Evolutionary conservation across 1,140 invertebrate genomes (phyloP).

Genomic region (Leptoteleia sp.): DNA sequence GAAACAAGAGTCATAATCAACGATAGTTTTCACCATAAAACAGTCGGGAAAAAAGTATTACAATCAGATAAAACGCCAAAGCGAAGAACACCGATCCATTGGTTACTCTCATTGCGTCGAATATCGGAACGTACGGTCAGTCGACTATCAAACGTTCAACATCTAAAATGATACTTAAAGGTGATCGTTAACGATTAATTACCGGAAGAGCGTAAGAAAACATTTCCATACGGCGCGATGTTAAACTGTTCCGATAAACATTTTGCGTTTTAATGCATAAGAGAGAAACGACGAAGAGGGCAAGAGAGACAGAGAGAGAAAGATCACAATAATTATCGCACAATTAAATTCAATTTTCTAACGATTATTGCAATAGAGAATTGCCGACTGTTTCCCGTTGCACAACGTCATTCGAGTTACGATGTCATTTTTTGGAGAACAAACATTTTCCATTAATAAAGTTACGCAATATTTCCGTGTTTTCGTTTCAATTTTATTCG

Average conservation of each 20-base stretch:
- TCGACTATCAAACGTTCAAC: neutral
- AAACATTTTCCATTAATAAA: no score
- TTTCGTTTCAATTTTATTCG: no score
- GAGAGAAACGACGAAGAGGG: no score
- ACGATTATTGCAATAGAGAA: slow-evolving; percentile 11
- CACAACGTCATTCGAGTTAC: no score
- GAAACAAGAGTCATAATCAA: no score
- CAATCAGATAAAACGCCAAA: neutral
- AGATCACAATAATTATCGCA: slow-evolving; percentile 3
- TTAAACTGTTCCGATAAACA: neutral
- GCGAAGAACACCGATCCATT: neutral
- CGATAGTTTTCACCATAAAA: no score
- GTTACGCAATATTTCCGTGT: no score
- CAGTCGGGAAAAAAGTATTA: no score
- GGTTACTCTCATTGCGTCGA: neutral
- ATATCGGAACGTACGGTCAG: neutral
- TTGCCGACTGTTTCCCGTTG: slow-evolving; percentile 7
- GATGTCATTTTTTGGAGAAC: no score
- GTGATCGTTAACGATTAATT: slow-evolving; percentile 2
- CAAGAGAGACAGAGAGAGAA: neutral
- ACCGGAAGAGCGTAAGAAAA: neutral
- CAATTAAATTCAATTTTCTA: slow-evolving; percentile 7
- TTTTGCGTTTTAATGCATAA: neutral
- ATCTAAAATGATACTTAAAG: neutral
- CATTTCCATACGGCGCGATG: neutral